Conservation (phyloP, 2,113 vertebrate genomes). For the Ceuthmochares aereus region DNA sequence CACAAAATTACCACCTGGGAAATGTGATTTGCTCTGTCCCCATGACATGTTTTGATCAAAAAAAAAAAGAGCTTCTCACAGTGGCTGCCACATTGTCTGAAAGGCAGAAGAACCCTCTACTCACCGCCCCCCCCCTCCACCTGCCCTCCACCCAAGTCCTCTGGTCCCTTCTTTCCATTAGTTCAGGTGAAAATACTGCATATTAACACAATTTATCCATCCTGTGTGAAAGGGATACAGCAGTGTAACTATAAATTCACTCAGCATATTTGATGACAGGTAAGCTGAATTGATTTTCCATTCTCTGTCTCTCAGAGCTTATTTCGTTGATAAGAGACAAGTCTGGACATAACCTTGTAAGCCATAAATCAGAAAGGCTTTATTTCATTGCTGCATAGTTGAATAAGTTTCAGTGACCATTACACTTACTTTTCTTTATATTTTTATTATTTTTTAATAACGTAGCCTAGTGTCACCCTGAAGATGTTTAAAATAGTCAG, state of each 20-base stretch:
- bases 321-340: constrained; percentile 43
- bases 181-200: not conserved
- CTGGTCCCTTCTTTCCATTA: not conserved
- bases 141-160: not conserved
- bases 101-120: not conserved
- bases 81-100: not conserved
- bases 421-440: not conserved
- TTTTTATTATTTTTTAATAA: not conserved
- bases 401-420: not conserved
- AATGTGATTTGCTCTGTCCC: not conserved
- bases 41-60: not conserved
- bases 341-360: constrained; percentile 12
- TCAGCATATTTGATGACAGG: not conserved
- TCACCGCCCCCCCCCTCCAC: too few relatives aligned
- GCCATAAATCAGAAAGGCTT: not conserved
- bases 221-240: not conserved
- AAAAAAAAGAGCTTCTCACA: not conserved
- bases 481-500: not conserved
- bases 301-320: constrained; percentile 18
- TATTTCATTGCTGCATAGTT: not conserved
- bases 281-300: constrained; percentile 53
- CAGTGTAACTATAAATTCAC: constrained; percentile 36
- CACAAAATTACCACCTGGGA: not conserved
- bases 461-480: not conserved
- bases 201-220: constrained; percentile 17